These are phyloP conservation scores for Bostrychus sinensis DNA, from an alignment of 2,113 vertebrate species.

Conservation along the genomic window DNA sequence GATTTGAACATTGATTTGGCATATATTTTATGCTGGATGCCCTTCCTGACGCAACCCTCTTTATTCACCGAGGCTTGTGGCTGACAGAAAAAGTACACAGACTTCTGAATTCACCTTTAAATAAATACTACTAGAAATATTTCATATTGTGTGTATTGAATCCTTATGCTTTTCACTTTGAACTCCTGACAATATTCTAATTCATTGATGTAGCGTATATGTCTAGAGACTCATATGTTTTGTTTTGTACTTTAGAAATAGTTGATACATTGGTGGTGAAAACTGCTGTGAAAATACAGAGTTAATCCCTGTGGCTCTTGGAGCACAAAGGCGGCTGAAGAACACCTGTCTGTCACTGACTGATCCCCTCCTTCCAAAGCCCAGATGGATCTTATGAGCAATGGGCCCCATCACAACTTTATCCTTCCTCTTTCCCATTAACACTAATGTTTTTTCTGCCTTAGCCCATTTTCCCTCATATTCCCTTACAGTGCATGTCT, in stretches of 20 bases:
- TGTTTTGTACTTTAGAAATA: slow-evolving; percentile 30
- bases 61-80: no score
- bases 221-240: slow-evolving; percentile 12
- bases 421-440: slow-evolving; percentile 64
- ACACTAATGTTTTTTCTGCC: slow-evolving; percentile 68
- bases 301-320: slow-evolving; percentile 52
- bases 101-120: no score
- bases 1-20: no score
- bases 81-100: no score
- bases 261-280: slow-evolving; percentile 43
- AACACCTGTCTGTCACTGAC: slow-evolving; percentile 78
- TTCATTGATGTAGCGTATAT: slow-evolving; percentile 1
- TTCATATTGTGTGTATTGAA: not conserved
- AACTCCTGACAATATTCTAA: not conserved
- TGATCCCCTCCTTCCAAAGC: slow-evolving; percentile 63
- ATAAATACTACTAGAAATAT: no score
- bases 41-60: no score
- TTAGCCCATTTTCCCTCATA: slow-evolving; percentile 62
- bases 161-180: not conserved
- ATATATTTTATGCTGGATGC: no score
- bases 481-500: slow-evolving; percentile 78
- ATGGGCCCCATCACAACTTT: slow-evolving; percentile 64
- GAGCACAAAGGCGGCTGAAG: slow-evolving; percentile 65
- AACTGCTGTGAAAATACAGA: slow-evolving; percentile 31
- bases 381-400: slow-evolving; percentile 58